phyloP scores from a whole-genome alignment of 2,888 invertebrate genomes.

The Empis stercorea region DNA sequence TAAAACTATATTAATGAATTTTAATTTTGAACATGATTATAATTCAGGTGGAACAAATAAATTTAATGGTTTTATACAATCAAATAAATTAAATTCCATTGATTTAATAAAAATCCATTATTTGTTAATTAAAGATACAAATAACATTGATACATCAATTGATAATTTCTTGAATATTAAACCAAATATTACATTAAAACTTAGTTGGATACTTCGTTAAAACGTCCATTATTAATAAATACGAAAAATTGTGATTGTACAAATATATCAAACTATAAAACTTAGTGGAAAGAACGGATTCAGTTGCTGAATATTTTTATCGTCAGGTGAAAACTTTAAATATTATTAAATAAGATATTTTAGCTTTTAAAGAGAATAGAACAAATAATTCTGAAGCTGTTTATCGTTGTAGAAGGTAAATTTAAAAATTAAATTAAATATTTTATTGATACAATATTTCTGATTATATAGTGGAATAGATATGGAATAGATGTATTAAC shows the following conservation, averaged over 20 bases:
- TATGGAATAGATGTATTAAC: conserved; percentile 23
- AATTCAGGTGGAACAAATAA: conserved; percentile 25
- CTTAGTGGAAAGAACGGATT: conserved; percentile 20
- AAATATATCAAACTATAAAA: conserved; percentile 25
- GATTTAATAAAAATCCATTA: conserved; percentile 22
- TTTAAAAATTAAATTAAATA: not conserved
- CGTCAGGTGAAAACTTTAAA: conserved; percentile 27
- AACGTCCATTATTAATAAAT: conserved; percentile 22
- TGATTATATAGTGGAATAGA: conserved; percentile 23
- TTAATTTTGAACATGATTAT: conserved; percentile 20
- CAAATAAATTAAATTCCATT: conserved; percentile 18
- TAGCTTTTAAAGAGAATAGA: conserved; percentile 21
- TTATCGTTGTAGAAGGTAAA: conserved; percentile 27
- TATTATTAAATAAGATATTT: conserved; percentile 29
- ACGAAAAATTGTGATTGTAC: conserved; percentile 25
- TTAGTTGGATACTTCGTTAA: conserved; percentile 22
- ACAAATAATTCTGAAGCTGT: conserved; percentile 19
- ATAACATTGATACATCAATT: conserved; percentile 12
- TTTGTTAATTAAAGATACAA: conserved; percentile 7
- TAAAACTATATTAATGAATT: conserved; percentile 29
- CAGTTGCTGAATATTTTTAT: conserved; percentile 26
- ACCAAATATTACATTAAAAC: conserved; percentile 22
- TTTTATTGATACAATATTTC: not conserved
- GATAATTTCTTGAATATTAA: conserved; percentile 28
- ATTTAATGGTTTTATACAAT: conserved; percentile 22